phyloP scores from a whole-genome alignment of 2,113 vertebrate species.

The Xenotilapia longispinis region DNA sequence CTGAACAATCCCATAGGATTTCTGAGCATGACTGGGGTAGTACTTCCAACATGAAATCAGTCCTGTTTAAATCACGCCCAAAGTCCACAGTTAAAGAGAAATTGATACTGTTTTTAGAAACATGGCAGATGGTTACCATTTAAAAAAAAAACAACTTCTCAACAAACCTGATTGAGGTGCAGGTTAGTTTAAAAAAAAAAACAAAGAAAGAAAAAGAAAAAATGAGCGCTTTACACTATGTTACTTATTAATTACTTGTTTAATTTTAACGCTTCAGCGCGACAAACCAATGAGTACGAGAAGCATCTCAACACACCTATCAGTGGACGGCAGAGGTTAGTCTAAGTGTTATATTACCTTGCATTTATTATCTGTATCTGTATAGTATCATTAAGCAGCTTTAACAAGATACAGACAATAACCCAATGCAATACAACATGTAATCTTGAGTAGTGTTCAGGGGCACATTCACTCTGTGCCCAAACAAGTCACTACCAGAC shows the following conservation, averaged over 20 bases:
- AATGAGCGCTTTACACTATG: accelerated
- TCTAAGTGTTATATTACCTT: neutral
- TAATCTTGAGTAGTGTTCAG: neutral
- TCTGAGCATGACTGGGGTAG: neutral
- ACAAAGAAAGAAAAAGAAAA: neutral
- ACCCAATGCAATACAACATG: neutral
- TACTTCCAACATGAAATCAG: neutral
- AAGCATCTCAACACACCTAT: neutral
- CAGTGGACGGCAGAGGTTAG: neutral
- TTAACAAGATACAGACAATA: neutral
- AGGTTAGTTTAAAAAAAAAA: neutral
- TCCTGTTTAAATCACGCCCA: neutral
- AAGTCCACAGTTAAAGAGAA: neutral
- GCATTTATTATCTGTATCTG: neutral
- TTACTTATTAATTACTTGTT: neutral
- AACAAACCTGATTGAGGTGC: neutral
- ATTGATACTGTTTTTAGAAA: neutral
- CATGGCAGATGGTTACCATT: neutral
- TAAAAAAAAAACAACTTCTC: neutral
- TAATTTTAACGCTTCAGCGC: neutral
- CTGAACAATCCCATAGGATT: too few relatives aligned
- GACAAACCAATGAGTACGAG: neutral
- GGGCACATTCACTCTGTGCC: neutral
- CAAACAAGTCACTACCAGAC: neutral
- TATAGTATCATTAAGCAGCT: neutral